phyloP scores from a whole-genome alignment of 2,888 invertebrate species.

The Syritta pipiens region DNA sequence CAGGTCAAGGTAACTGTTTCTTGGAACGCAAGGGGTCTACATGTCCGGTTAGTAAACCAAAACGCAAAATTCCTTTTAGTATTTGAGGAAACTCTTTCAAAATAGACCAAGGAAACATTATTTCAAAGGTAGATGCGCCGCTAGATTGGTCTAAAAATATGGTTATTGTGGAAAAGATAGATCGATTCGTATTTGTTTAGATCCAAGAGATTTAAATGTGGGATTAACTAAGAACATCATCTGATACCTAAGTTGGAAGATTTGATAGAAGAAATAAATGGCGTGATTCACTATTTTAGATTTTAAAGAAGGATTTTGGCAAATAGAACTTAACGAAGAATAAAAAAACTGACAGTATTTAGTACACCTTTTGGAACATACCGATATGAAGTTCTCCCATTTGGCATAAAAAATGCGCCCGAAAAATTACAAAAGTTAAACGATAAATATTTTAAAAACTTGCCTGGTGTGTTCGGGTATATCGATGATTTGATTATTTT shows the following conservation, averaged over 20 bases:
- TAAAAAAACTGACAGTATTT: constrained; percentile 55
- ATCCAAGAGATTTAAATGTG: too few relatives aligned
- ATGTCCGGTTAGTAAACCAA: too few relatives aligned
- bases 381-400: constrained; percentile 14
- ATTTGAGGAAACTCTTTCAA: too few relatives aligned
- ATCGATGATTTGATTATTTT: constrained; percentile 33
- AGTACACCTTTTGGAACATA: constrained; percentile 60
- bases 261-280: neutral
- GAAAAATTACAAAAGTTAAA: constrained; percentile 29
- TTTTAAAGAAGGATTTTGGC: constrained; percentile 13
- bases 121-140: too few relatives aligned
- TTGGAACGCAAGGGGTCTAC: too few relatives aligned
- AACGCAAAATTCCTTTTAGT: too few relatives aligned
- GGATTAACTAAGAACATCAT: neutral
- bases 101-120: too few relatives aligned
- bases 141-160: too few relatives aligned
- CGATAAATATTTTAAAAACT: constrained; percentile 30
- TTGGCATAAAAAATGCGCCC: constrained; percentile 18
- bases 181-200: too few relatives aligned
- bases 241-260: neutral
- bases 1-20: too few relatives aligned
- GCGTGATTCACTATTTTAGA: neutral
- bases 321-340: constrained; percentile 5
- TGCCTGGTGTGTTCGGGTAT: constrained; percentile 28
- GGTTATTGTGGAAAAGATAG: too few relatives aligned